Evolutionary conservation across 1,140 invertebrate species (phyloP).

Genomic region (Euborellia annulipes): DNA sequence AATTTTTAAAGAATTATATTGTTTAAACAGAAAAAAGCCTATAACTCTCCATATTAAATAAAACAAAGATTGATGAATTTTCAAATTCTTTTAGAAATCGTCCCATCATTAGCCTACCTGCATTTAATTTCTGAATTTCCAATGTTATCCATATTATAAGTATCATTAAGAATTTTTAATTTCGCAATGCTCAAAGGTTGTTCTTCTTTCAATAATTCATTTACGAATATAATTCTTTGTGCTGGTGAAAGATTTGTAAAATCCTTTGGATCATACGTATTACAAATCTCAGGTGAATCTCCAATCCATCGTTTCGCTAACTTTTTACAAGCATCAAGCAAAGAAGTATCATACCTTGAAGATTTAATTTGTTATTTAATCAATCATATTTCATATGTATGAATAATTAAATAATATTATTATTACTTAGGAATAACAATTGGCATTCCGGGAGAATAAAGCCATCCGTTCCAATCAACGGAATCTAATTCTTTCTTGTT

Average conservation of each 20-base stretch:
- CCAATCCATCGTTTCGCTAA: conserved; percentile 39
- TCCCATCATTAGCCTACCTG: conserved; percentile 24
- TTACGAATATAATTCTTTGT: conserved; percentile 58
- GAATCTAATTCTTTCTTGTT: conserved; percentile 26
- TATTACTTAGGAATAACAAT: conserved; percentile 62
- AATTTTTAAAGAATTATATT: not conserved
- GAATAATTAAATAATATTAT: not conserved
- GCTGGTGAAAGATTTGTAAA: conserved; percentile 39
- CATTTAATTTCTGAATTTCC: conserved; percentile 65
- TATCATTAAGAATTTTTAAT: conserved; percentile 41
- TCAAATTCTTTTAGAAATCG: conserved; percentile 1
- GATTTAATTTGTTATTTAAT: not conserved
- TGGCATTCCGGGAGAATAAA: conserved; percentile 71
- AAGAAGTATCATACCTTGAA: conserved; percentile 49
- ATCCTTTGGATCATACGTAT: conserved; percentile 33
- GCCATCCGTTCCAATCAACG: conserved; percentile 78
- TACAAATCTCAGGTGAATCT: conserved; percentile 18
- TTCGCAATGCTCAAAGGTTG: conserved; percentile 37
- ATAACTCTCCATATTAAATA: not conserved
- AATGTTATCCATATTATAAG: conserved; percentile 47
- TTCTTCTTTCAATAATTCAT: conserved; percentile 42
- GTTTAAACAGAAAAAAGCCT: not conserved
- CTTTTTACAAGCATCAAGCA: conserved; percentile 44
- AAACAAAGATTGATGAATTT: not conserved
- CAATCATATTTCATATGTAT: not conserved